phyloP scores from a whole-genome alignment of 2,888 invertebrate species.

The Clunio marinus region DNA sequence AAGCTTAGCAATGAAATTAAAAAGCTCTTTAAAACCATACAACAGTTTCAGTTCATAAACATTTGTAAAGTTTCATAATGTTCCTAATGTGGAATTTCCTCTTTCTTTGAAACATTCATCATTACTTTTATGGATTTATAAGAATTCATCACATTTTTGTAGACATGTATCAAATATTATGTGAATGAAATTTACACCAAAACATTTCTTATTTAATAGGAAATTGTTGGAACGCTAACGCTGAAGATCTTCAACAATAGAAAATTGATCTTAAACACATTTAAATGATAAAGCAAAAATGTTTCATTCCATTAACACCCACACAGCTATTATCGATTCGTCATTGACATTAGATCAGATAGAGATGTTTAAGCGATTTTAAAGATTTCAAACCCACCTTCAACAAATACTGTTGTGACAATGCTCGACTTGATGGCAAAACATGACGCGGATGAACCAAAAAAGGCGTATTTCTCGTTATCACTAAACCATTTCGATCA shows the following conservation, averaged over 20 bases:
- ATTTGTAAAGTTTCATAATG: neutral
- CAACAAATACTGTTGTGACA: constrained; percentile 7
- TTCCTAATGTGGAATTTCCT: neutral
- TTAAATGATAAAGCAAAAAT: too few species aligned
- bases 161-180: too few species aligned
- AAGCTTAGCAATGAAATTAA: neutral
- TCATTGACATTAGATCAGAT: neutral
- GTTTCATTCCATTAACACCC: neutral
- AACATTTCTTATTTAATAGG: too few species aligned
- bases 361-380: neutral
- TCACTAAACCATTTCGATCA: constrained; percentile 26
- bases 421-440: neutral
- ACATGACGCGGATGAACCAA: neutral
- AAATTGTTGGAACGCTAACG: too few species aligned
- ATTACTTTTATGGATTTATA: too few species aligned
- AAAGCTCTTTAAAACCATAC: neutral
- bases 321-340: neutral
- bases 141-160: too few species aligned
- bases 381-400: constrained; percentile 25
- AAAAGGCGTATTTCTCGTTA: constrained; percentile 34
- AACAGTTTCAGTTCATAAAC: too few species aligned
- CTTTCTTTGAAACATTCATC: too few species aligned
- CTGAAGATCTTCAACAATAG: too few species aligned
- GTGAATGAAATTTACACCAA: too few species aligned
- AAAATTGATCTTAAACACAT: too few species aligned